These are phyloP conservation scores for Aporrectodea caliginosa DNA, from an alignment of 1,140 invertebrate species.

Conservation along the genomic window DNA sequence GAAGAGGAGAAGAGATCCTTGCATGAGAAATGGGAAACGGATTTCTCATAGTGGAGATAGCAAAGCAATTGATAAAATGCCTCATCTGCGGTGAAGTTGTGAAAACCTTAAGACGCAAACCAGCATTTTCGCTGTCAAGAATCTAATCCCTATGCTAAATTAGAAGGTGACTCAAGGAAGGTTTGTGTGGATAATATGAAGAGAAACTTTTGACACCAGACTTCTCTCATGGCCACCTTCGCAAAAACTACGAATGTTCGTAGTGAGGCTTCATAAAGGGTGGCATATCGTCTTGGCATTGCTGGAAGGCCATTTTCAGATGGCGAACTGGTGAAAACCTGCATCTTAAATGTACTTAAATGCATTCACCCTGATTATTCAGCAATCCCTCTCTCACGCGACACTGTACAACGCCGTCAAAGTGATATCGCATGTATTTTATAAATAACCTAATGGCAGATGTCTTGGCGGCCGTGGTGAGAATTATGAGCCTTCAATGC, in stretches of 20 bases:
- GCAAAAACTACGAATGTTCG: neutral
- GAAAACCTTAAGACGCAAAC: neutral
- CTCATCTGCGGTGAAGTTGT: slow-evolving; percentile 9
- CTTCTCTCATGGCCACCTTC: too few relatives aligned
- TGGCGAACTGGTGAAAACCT: neutral
- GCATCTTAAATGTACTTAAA: neutral
- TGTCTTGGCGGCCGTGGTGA: too few relatives aligned
- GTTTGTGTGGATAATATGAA: slow-evolving; percentile 6
- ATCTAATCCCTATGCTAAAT: neutral
- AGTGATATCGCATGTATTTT: too few relatives aligned
- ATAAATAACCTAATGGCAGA: too few relatives aligned
- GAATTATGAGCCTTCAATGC: too few relatives aligned
- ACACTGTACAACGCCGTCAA: slow-evolving; percentile 3
- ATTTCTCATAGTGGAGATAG: slow-evolving; percentile 6
- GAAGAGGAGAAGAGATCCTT: slow-evolving; percentile 1
- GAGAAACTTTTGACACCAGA: neutral
- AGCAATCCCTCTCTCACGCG: neutral
- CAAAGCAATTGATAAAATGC: neutral
- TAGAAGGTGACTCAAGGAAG: neutral
- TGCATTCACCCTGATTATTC: slow-evolving; percentile 8
- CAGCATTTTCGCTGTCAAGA: neutral
- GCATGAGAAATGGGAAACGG: neutral
- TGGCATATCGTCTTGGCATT: slow-evolving; percentile 17
- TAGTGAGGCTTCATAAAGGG: slow-evolving; percentile 1
- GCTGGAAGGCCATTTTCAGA: neutral